Conservation (phyloP, 1,140 invertebrate species). For the Scaptomyza hsui region DNA sequence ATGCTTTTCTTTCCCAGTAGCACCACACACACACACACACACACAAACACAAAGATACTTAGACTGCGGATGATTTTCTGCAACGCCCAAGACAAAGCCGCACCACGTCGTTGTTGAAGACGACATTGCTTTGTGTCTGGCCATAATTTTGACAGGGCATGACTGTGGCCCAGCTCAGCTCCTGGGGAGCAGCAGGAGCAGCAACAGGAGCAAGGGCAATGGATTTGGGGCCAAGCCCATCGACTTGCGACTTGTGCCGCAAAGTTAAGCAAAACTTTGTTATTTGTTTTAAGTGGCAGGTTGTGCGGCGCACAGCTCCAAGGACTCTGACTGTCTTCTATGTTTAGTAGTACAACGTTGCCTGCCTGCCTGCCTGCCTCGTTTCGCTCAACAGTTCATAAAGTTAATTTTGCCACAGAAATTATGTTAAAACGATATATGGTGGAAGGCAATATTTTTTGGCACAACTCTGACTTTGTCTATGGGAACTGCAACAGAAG, state of each 20-base stretch:
- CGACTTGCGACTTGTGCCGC: conserved; percentile 57
- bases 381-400: conserved; percentile 83
- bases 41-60: conserved; percentile 3
- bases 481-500: conserved; percentile 74
- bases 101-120: conserved; percentile 25
- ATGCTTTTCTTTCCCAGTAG: neutral
- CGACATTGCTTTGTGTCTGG: conserved; percentile 75
- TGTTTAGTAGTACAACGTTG: conserved; percentile 20
- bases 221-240: conserved; percentile 20
- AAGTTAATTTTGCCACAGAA: conserved; percentile 83
- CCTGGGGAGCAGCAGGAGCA: conserved; percentile 18
- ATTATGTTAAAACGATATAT: conserved; percentile 84
- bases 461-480: conserved; percentile 36
- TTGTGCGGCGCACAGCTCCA: conserved; percentile 68
- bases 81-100: conserved; percentile 71
- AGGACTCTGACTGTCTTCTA: conserved; percentile 32
- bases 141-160: conserved; percentile 73
- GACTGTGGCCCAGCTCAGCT: conserved; percentile 32
- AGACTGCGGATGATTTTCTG: conserved; percentile 64
- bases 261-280: conserved; percentile 83
- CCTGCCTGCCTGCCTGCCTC: conserved; percentile 41
- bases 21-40: neutral
- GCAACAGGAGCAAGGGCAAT: neutral
- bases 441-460: conserved; percentile 54
- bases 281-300: conserved; percentile 83